These are phyloP conservation scores for Lichenostomus cassidix DNA, from an alignment of 2,113 vertebrate genomes.

Conservation along the genomic window DNA sequence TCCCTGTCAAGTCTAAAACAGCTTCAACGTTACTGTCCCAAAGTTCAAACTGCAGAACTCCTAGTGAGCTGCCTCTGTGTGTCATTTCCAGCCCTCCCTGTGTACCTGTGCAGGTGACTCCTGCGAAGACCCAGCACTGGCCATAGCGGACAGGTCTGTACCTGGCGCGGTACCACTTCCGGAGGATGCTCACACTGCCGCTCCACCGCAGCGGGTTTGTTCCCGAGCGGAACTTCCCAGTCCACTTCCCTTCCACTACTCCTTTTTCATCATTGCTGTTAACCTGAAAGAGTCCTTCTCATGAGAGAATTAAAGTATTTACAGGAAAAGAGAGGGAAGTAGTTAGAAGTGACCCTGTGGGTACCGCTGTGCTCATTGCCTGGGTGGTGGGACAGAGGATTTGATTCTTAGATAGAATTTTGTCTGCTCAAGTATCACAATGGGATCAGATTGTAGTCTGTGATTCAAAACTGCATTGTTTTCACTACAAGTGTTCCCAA, in stretches of 20 bases:
- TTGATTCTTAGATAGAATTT: background rate
- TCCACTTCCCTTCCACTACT: slow-evolving; percentile 78
- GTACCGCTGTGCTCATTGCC: background rate
- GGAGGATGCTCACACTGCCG: slow-evolving; percentile 75
- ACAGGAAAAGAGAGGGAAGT: background rate
- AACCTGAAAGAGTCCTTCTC: slow-evolving; percentile 70
- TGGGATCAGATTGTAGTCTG: background rate
- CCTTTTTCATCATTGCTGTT: slow-evolving; percentile 84
- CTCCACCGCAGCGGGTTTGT: slow-evolving; percentile 72
- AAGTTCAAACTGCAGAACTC: background rate
- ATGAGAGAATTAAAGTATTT: background rate
- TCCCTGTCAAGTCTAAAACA: background rate
- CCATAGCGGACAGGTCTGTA: slow-evolving; percentile 73
- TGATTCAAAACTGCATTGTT: background rate
- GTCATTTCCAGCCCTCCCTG: background rate
- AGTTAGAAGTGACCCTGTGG: background rate
- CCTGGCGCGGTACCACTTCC: slow-evolving; percentile 46
- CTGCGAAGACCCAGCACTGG: slow-evolving; percentile 87
- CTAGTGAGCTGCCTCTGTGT: background rate
- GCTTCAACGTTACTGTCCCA: background rate
- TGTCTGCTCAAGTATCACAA: background rate
- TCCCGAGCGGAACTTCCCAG: background rate
- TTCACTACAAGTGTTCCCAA: background rate
- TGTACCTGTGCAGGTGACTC: slow-evolving; percentile 80
- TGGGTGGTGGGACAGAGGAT: background rate